These are phyloP conservation scores for Darevskia nairensis DNA, from an alignment of 2,797 vertebrate species.

Conservation along the genomic window DNA sequence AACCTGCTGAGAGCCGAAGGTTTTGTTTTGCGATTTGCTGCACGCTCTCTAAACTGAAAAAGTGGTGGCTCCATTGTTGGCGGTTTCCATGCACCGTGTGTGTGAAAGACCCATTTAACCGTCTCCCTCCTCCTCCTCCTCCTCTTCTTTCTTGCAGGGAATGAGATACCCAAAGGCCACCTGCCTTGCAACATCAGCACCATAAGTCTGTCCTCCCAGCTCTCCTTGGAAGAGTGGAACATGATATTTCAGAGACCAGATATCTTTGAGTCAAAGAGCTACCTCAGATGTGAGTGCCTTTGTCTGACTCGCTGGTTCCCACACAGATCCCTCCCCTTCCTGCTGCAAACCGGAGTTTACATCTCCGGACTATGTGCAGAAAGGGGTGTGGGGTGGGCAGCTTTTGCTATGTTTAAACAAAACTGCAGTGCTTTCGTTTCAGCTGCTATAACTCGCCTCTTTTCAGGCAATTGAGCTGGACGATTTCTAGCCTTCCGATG, in stretches of 20 bases:
- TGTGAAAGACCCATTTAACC: too few species aligned
- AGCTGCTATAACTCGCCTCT: too few species aligned
- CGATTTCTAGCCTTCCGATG: neutral
- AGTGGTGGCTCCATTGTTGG: neutral
- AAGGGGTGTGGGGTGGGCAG: neutral
- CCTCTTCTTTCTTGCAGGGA: too few species aligned
- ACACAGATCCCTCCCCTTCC: too few species aligned
- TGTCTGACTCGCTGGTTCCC: neutral
- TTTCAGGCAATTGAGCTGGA: too few species aligned
- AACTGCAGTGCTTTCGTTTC: neutral
- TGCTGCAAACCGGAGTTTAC: neutral
- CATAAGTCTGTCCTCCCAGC: conserved; percentile 19
- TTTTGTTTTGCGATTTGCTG: too few species aligned
- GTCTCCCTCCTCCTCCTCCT: neutral
- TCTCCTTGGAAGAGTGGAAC: conserved; percentile 1
- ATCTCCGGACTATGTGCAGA: neutral
- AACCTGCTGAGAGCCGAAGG: too few species aligned
- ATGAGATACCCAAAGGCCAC: rapidly evolving
- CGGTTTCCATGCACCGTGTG: too few species aligned
- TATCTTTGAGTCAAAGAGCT: neutral
- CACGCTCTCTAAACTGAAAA: too few species aligned
- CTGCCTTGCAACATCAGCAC: conserved; percentile 21
- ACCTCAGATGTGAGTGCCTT: neutral
- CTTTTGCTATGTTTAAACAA: neutral
- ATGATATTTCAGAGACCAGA: neutral